Evolutionary conservation across 2,113 vertebrate species (phyloP).

Genomic region (Glaucomys volans): DNA sequence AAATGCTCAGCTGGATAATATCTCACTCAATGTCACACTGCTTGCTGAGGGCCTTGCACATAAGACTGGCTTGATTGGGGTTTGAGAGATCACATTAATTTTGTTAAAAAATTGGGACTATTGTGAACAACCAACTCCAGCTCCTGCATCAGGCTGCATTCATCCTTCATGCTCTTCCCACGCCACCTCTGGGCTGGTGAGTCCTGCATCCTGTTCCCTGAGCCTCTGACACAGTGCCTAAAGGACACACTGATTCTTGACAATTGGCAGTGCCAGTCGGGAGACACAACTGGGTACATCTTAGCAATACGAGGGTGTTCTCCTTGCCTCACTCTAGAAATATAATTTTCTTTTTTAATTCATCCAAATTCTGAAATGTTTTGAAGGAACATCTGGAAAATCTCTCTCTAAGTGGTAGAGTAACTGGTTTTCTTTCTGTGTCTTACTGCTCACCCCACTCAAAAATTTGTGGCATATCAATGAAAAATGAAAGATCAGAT

Average conservation of each 20-base stretch:
- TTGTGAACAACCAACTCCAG: slow-evolving; percentile 26
- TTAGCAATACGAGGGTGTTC: background rate
- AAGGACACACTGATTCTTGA: slow-evolving; percentile 64
- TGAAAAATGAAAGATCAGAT: background rate
- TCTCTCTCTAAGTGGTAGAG: slow-evolving; percentile 27
- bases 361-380: slow-evolving; percentile 25
- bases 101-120: background rate
- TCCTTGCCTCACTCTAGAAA: slow-evolving; percentile 8
- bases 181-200: slow-evolving; percentile 58
- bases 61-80: background rate
- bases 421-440: background rate
- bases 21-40: background rate
- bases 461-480: background rate
- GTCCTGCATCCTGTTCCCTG: slow-evolving; percentile 1
- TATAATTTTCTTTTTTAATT: background rate
- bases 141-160: background rate
- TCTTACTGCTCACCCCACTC: background rate
- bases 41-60: background rate
- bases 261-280: slow-evolving; percentile 49
- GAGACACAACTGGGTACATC: slow-evolving; percentile 61
- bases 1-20: background rate
- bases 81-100: background rate
- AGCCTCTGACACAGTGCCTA: slow-evolving; percentile 40
- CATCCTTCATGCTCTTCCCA: slow-evolving; percentile 19
- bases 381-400: slow-evolving; percentile 56